Conservation (phyloP, 2,113 vertebrate genomes). For the Empidonax alnorum region DNA sequence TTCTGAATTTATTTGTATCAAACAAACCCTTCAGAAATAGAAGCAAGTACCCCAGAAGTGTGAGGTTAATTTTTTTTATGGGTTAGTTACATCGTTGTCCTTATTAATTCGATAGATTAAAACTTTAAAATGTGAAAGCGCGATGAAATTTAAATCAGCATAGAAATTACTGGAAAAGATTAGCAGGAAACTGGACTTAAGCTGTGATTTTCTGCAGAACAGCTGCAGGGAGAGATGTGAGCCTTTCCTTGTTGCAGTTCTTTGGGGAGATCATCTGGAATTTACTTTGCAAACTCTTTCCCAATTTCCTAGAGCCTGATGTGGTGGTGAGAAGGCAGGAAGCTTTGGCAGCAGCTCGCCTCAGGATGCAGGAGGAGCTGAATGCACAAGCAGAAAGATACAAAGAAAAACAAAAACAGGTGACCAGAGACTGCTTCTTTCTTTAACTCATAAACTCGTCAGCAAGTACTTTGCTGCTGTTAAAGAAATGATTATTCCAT, state of each 20-base stretch:
- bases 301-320: constrained; percentile 72
- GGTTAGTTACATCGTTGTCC: background rate
- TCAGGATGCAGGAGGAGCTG: constrained; percentile 89
- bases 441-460: background rate
- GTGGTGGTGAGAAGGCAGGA: constrained; percentile 83
- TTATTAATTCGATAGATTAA: background rate
- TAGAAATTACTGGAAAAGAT: background rate
- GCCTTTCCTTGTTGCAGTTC: background rate
- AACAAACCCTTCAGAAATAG: background rate
- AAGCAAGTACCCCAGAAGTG: background rate
- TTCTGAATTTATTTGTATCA: background rate
- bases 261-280: background rate
- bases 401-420: constrained; percentile 88
- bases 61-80: background rate
- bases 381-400: constrained; percentile 86
- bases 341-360: constrained; percentile 85
- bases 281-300: background rate
- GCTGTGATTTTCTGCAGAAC: background rate
- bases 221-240: background rate
- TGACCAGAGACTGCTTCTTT: constrained; percentile 32
- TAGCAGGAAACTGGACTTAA: background rate
- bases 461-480: background rate
- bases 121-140: background rate
- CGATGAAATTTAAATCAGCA: background rate
- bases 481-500: background rate